A percentile compares a stretch with the other conserved stretches of the same genome.
Evolutionary conservation across 2,113 vertebrate genomes (phyloP).

Genomic region (Eptatretus burgeri): DNA sequence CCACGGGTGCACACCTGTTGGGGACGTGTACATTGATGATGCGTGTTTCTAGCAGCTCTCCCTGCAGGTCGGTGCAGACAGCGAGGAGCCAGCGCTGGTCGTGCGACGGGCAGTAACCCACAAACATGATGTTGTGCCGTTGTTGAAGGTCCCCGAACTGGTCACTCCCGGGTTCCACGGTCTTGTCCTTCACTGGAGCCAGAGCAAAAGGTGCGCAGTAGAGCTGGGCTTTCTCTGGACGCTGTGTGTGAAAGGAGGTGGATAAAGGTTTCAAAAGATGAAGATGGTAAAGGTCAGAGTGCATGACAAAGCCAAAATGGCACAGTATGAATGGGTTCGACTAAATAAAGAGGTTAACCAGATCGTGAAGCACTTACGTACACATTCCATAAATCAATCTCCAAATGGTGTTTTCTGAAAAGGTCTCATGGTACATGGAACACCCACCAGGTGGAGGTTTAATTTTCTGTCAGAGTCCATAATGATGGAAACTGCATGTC

Average conservation of each 20-base stretch:
- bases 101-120: conserved; percentile 78
- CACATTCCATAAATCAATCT: too few relatives aligned
- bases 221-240: conserved; percentile 45
- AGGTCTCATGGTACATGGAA: too few relatives aligned
- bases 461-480: too few relatives aligned
- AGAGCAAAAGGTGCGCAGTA: conserved; percentile 67
- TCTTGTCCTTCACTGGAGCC: conserved; percentile 53
- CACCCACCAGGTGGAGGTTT: too few relatives aligned
- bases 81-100: conserved; percentile 91
- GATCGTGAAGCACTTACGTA: too few relatives aligned
- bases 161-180: conserved; percentile 43
- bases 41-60: conserved; percentile 62
- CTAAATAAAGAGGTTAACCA: too few relatives aligned
- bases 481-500: too few relatives aligned
- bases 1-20: conserved; percentile 29
- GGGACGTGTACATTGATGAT: conserved; percentile 74
- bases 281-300: too few relatives aligned
- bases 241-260: conserved; percentile 20
- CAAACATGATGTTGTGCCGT: conserved; percentile 68
- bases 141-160: conserved; percentile 45
- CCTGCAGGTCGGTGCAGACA: conserved; percentile 81
- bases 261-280: not conserved
- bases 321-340: too few relatives aligned
- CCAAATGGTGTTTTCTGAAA: too few relatives aligned
- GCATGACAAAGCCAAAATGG: too few relatives aligned